These are phyloP conservation scores for Octomys mimax DNA, from an alignment of 2,797 vertebrate species.

Conservation along the genomic window DNA sequence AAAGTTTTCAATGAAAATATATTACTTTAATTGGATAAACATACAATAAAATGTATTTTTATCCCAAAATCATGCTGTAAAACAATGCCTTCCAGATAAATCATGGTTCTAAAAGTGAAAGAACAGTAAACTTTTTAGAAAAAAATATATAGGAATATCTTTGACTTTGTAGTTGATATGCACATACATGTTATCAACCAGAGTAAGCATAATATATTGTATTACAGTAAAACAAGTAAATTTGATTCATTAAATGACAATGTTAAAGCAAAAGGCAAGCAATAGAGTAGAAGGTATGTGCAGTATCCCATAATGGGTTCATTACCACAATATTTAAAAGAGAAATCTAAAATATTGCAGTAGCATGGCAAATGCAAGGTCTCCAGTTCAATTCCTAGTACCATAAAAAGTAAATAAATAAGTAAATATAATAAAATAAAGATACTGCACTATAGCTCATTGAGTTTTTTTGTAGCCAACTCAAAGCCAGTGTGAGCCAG, in stretches of 20 bases:
- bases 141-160: not conserved
- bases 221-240: constrained; percentile 8
- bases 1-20: not conserved
- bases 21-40: not conserved
- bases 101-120: not conserved
- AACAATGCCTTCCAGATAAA: not conserved
- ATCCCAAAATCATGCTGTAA: not conserved
- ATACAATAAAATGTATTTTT: not conserved
- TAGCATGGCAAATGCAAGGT: not conserved
- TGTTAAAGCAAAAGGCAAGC: not conserved
- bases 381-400: too few species aligned
- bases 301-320: not conserved
- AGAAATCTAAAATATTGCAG: not conserved
- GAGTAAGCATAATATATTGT: not conserved
- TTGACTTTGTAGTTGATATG: not conserved
- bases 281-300: not conserved
- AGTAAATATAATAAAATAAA: too few species aligned
- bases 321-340: not conserved
- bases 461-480: not conserved
- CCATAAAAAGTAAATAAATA: too few species aligned
- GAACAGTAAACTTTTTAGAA: not conserved
- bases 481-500: not conserved
- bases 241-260: not conserved
- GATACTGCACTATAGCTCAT: not conserved
- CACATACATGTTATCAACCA: not conserved